A percentile compares a stretch with the other conserved stretches of the same genome.
phyloP scores from a whole-genome alignment of 2,113 vertebrate species.

The Capreolus pygargus region DNA sequence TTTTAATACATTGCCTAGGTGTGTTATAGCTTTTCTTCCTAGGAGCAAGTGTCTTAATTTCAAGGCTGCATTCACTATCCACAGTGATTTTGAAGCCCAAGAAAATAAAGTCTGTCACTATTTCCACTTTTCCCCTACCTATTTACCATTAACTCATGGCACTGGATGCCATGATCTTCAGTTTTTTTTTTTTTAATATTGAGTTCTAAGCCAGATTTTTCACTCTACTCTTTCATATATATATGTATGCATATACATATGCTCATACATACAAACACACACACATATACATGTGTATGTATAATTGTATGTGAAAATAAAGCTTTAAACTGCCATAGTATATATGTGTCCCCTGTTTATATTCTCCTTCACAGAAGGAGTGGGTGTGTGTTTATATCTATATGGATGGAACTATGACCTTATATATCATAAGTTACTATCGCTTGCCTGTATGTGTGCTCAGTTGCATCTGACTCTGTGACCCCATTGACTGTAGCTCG shows the following conservation, averaged over 20 bases:
- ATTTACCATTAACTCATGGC: background rate
- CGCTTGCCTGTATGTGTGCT: background rate
- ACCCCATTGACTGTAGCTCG: background rate
- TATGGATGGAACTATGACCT: background rate
- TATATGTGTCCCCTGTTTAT: background rate
- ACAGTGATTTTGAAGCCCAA: background rate
- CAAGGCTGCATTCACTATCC: background rate
- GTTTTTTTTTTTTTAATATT: background rate
- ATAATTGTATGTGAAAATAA: background rate
- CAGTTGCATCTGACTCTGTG: background rate
- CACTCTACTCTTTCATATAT: background rate
- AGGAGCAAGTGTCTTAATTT: background rate
- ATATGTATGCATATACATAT: background rate
- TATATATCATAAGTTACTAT: background rate
- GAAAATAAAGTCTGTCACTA: background rate
- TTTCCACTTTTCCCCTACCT: background rate
- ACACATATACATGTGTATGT: background rate
- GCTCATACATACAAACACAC: background rate
- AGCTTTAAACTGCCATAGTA: background rate
- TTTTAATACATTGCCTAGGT: background rate
- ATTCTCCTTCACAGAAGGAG: background rate
- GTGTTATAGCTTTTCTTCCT: background rate
- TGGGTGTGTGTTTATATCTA: background rate
- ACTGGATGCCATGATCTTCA: background rate
- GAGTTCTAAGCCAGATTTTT: background rate